These are phyloP conservation scores for Lasaia peninsularis DNA, from an alignment of 1,140 invertebrate genomes.

Conservation along the genomic window DNA sequence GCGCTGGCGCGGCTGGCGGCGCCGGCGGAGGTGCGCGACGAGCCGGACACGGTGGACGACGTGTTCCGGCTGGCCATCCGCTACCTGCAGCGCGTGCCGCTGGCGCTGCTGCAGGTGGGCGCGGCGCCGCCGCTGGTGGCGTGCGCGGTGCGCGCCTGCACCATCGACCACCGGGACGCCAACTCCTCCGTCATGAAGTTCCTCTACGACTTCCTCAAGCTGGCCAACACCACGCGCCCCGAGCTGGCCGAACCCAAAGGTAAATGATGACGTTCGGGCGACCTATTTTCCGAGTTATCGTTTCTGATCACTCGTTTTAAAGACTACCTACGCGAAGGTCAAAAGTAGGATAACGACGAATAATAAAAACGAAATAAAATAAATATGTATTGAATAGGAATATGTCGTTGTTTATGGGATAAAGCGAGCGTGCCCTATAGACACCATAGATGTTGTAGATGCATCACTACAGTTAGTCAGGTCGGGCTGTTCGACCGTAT, in stretches of 20 bases:
- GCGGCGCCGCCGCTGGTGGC: conserved; percentile 84
- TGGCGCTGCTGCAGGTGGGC: conserved; percentile 85
- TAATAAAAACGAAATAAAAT: no score
- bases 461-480: no score
- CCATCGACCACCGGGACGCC: conserved; percentile 95
- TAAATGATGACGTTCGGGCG: no score
- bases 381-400: no score
- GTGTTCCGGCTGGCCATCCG: conserved; percentile 92
- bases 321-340: no score
- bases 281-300: no score
- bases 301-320: no score
- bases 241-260: conserved; percentile 33
- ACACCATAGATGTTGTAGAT: no score
- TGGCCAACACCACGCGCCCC: conserved; percentile 30
- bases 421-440: no score
- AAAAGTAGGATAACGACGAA: no score
- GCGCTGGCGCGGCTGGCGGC: conserved; percentile 90
- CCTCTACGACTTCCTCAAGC: conserved; percentile 48
- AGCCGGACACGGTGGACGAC: conserved; percentile 99
- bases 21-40: conserved; percentile 83
- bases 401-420: no score
- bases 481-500: no score
- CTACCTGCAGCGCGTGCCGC: conserved; percentile 91
- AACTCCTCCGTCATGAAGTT: conserved; percentile 96
- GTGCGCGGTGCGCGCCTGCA: conserved; percentile 88